Evolutionary conservation across 1,140 invertebrate genomes (phyloP).

Genomic region (Metopolophium dirhodum): DNA sequence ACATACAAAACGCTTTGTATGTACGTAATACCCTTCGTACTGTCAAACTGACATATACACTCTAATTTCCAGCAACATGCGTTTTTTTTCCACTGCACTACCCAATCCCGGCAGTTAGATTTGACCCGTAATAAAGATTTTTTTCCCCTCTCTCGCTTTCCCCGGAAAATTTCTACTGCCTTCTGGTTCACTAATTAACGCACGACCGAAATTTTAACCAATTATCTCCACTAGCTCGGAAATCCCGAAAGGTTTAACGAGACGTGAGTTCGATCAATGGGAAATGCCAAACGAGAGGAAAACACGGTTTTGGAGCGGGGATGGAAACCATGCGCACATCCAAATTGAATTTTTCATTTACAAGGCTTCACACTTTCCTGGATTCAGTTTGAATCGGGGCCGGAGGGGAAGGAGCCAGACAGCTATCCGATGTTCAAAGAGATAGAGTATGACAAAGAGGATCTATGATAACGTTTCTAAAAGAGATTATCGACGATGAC

Average conservation of each 20-base stretch:
- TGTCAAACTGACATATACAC: conserved; percentile 22
- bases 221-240: conserved; percentile 5
- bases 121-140: conserved; percentile 6
- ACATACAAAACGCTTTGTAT: background rate
- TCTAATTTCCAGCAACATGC: background rate
- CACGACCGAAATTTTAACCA: background rate
- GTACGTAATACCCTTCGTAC: background rate
- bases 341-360: conserved; percentile 55
- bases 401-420: background rate
- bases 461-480: conserved; percentile 40
- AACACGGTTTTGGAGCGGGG: background rate
- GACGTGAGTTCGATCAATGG: conserved; percentile 11
- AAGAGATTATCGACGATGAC: conserved; percentile 49
- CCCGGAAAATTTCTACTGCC: background rate
- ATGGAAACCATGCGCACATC: background rate
- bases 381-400: background rate
- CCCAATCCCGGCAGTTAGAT: background rate
- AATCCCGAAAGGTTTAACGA: conserved; percentile 47
- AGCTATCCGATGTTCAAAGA: conserved; percentile 38
- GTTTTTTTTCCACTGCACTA: background rate
- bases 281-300: background rate
- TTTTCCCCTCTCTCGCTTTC: background rate
- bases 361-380: conserved; percentile 43
- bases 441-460: conserved; percentile 45
- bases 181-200: conserved; percentile 25